Evolutionary conservation across 2,797 vertebrate genomes (phyloP), one percentile per base, ranked within the genome.

Genomic region (Tokudaia muenninki): DNA sequence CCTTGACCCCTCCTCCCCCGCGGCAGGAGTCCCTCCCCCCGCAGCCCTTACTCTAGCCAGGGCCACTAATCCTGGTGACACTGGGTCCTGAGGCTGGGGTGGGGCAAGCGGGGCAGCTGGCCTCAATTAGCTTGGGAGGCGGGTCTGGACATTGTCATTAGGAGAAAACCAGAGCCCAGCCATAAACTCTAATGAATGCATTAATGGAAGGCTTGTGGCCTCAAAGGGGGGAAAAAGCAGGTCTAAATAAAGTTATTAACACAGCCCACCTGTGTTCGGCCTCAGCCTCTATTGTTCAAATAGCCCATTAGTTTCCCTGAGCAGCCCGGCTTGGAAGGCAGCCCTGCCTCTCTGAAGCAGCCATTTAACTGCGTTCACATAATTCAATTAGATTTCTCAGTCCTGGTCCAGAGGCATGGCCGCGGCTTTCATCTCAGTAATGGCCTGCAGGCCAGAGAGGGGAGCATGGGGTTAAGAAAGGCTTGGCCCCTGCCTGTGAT

Each of bases 171-270:
- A 99, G 98, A 98, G 98, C 98, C 98, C 19, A 78, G 98, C 98
- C 98, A 98, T 99, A 98, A 98, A 99, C 98, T 98, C 98, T 99
- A 99, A 99, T 99, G 98, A 99, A 99, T 98, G 99, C 98, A 99
- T 99, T 99, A 98, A 99, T 99, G 98, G 98, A 98, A 98, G 98
- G 98, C 98, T 98, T 98, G 98, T 98, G 98, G 90, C 98, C 98
- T 98, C 98, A 99, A 99, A 99, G 99, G 98, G 97, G 92, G 95
- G 94, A 98, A 97, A 98, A 98, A 97, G 93, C 97, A 94, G 94
- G 98, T 98, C 98, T 98, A 99, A 99, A 99, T 98, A 99, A 98
- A 99, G 99, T 99, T 99, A 99, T 99, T 99, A 99, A 99, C 98
- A 98, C 98, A 98, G 98, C 98, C 98, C 96, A 99, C 99, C 99